phyloP scores from a whole-genome alignment of 2,797 vertebrate genomes.

The Zalophus californianus region DNA sequence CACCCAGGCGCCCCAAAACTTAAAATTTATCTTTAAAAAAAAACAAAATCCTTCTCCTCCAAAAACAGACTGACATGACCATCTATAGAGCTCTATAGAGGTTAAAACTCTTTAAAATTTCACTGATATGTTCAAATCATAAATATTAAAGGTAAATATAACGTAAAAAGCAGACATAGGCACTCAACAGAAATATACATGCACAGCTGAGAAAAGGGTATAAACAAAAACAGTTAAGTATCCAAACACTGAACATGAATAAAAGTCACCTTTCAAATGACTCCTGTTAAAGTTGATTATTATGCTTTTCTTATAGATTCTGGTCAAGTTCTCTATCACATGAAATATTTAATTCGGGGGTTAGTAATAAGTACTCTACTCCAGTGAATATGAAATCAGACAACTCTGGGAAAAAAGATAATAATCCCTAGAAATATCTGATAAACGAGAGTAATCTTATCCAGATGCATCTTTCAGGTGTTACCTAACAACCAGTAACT shows the following conservation, averaged over 20 bases:
- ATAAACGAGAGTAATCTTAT: neutral
- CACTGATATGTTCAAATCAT: neutral
- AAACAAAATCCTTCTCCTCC: neutral
- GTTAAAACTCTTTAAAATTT: neutral
- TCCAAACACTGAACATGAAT: slow-evolving; percentile 21
- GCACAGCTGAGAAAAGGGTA: neutral
- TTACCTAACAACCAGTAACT: neutral
- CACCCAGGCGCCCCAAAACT: too few species aligned
- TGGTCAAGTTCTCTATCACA: neutral
- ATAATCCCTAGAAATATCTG: neutral
- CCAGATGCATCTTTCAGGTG: neutral
- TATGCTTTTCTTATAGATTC: neutral
- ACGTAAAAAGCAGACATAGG: neutral
- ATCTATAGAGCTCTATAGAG: neutral
- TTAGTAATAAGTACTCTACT: neutral
- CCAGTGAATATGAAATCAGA: neutral
- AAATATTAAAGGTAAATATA: neutral
- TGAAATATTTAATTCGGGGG: neutral
- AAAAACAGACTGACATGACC: neutral
- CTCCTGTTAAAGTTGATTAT: neutral
- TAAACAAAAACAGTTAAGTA: neutral
- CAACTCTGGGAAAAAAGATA: neutral
- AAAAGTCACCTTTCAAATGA: slow-evolving; percentile 38
- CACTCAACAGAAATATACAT: neutral
- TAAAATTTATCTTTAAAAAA: neutral